These are phyloP conservation scores for Cossypha polioptera DNA, from an alignment of 2,797 vertebrate genomes.

Conservation along the genomic window DNA sequence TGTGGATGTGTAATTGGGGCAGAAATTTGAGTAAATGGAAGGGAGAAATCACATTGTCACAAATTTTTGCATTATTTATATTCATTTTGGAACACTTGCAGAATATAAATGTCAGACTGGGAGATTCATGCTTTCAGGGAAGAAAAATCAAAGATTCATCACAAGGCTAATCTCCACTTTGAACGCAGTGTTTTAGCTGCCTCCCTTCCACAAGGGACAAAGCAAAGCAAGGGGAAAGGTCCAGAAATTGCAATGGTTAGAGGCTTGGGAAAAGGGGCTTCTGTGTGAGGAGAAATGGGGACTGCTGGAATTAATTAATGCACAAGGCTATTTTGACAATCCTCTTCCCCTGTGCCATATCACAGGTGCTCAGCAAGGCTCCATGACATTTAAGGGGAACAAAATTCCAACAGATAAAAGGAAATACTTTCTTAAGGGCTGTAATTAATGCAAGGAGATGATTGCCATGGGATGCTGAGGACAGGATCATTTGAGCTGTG, in stretches of 20 bases:
- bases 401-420: not conserved
- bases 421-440: conserved; percentile 33
- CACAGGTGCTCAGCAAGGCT: not conserved
- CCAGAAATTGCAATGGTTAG: not conserved
- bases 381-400: not conserved
- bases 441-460: conserved; percentile 4
- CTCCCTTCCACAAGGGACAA: not conserved
- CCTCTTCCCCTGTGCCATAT: not conserved
- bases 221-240: not conserved
- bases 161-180: not conserved
- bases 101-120: conserved; percentile 38
- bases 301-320: conserved; percentile 1
- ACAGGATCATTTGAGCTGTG: not conserved
- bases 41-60: conserved; percentile 25
- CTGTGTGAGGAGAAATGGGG: not conserved
- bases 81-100: conserved; percentile 30
- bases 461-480: not conserved
- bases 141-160: conserved; percentile 40
- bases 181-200: not conserved
- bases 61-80: conserved; percentile 64
- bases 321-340: not conserved
- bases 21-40: conserved; percentile 34
- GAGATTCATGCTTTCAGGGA: conserved; percentile 29
- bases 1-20: not conserved
- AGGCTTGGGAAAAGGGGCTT: not conserved